Evolutionary conservation across 2,888 invertebrate species (phyloP), one percentile per base, ranked within the genome.

Genomic region (Emmelina monodactyla): DNA sequence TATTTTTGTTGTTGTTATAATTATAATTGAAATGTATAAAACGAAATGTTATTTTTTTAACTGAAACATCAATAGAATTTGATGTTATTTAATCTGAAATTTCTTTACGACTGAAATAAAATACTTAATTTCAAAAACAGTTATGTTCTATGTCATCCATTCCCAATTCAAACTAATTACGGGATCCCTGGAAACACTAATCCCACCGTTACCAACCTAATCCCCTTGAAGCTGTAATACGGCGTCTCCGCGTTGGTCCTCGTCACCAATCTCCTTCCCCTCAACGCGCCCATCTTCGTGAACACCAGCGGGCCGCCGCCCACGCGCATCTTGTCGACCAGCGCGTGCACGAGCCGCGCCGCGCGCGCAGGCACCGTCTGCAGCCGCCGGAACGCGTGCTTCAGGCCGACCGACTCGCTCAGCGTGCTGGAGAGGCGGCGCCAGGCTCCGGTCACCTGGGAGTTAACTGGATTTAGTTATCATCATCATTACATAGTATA

Each of bases 271-370:
- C 69, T 53, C n/a, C 81, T 57, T 0, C 81, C 80, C 2, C 80
- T 62, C 35, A 81, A 51, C 3, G 66, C 53, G 5, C 81, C 81
- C 1, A 71, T 51, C 34, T 57, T 51, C 2, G 78, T 76, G 44
- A 53, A 40, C 22, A 81, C 73, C 16, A 73, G 44, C 1, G 81
- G 81, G 3, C 79, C 81, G 10, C 80, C 80, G 16, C 80, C 80
- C n/a, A 80, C 81, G 7, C 81, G 58, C 70, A 80, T 75, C 42
- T 80, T 69, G 51, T 80, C 80, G 6, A 81, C 80, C 12, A 81
- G 54, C 13, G 73, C 72, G 44, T 81, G 79, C 35, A 79, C 81
- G 7, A 81, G 62, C 4, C 76, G 60, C 3, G 78, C 81, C 1
- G 81, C 80, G 2, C 76, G 65, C 37, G 73, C 73, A 1, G 81